Conservation (phyloP, 2,113 vertebrate genomes). For the Entomyzon cyanotis region DNA sequence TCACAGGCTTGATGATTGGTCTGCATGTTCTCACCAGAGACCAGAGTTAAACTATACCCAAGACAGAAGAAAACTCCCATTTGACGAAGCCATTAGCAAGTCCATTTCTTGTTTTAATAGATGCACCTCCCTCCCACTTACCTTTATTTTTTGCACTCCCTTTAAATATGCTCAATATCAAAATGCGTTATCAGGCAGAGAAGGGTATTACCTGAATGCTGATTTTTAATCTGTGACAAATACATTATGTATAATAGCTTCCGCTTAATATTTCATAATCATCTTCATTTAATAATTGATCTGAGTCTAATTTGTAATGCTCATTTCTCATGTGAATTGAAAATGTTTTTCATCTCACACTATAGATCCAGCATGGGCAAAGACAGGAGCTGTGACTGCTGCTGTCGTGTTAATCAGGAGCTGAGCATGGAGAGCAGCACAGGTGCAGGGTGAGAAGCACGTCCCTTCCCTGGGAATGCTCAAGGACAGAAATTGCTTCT, state of each 20-base stretch:
- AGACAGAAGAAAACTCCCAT: not conserved
- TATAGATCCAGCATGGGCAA: not conserved
- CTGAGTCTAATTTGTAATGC: constrained; percentile 17
- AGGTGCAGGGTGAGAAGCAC: not conserved
- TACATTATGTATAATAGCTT: constrained; percentile 25
- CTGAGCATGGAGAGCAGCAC: not conserved
- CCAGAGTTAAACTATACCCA: not conserved
- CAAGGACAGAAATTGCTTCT: not conserved
- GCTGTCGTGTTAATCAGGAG: not conserved
- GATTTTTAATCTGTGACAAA: constrained; percentile 32
- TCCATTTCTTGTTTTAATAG: not conserved
- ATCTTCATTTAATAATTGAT: constrained; percentile 48
- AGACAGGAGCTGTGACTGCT: rapidly evolving
- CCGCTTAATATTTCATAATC: constrained; percentile 52
- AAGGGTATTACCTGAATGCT: not conserved
- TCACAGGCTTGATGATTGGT: not conserved
- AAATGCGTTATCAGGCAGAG: not conserved
- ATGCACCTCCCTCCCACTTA: not conserved
- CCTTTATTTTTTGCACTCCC: not conserved
- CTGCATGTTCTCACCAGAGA: not conserved
- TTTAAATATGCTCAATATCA: not conserved
- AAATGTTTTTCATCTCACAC: constrained; percentile 5
- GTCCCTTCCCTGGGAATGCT: not conserved
- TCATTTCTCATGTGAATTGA: constrained; percentile 23
- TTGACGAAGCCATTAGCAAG: not conserved